Percentiles rank a stretch among this genome's conserved stretches.
phyloP scores from a whole-genome alignment of 2,113 vertebrate species.

The Cariama cristata region DNA sequence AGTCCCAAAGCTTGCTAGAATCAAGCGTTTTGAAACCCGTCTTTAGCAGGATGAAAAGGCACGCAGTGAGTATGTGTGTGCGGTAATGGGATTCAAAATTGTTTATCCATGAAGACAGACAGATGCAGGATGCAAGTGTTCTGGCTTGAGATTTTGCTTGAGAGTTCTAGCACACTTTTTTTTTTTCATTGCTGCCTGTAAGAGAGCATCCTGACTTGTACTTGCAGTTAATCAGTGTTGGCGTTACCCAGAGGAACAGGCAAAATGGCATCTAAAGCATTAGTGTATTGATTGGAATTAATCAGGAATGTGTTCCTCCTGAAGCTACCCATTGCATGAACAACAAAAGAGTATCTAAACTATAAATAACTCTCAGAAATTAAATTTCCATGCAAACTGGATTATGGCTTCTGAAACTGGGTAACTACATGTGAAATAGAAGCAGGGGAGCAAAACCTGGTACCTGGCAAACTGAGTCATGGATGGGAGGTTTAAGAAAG shows the following conservation, averaged over 20 bases:
- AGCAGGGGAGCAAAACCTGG: neutral
- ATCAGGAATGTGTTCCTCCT: neutral
- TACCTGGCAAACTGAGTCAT: neutral
- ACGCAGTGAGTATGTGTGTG: neutral
- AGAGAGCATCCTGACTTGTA: neutral
- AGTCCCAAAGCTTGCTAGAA: neutral
- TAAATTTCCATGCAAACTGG: neutral
- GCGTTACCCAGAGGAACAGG: neutral
- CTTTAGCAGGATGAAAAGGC: neutral
- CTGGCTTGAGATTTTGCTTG: neutral
- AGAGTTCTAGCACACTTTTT: neutral
- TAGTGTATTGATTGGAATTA: slow-evolving; percentile 21
- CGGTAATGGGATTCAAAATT: neutral
- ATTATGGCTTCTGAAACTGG: neutral
- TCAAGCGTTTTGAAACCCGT: neutral
- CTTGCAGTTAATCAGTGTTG: neutral
- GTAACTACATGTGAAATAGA: neutral
- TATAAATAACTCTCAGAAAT: neutral
- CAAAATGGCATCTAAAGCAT: neutral
- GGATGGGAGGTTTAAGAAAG: neutral
- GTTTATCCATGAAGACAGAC: neutral
- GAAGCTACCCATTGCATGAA: neutral
- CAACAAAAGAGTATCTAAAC: neutral
- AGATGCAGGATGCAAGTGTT: neutral
- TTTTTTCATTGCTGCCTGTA: neutral